Percentiles rank a stretch among this genome's conserved stretches.
These are phyloP conservation scores for Saxicola maurus DNA, from an alignment of 2,797 vertebrate species.

Conservation along the genomic window DNA sequence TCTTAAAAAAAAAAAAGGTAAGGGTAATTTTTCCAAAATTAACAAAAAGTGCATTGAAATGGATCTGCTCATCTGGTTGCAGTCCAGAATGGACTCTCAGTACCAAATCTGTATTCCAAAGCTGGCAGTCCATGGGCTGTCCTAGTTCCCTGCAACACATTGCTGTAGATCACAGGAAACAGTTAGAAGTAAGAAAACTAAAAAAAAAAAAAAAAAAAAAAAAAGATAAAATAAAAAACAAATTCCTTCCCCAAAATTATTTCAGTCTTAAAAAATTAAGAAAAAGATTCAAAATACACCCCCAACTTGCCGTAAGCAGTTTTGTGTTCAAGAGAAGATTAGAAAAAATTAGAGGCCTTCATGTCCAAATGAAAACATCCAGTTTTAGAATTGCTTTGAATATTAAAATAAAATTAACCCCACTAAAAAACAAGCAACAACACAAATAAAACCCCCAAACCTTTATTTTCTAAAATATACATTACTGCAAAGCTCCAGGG, in stretches of 20 bases:
- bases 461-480: not conserved
- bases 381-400: not conserved
- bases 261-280: not conserved
- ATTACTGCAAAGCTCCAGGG: slow-evolving; percentile 15
- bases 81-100: not conserved
- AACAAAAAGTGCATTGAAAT: slow-evolving; percentile 3
- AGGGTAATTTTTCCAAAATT: not conserved
- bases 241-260: not conserved
- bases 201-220: not conserved
- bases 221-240: not conserved
- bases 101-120: not conserved
- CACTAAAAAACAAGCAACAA: not conserved
- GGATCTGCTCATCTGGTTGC: not conserved
- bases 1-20: not conserved
- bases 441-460: slow-evolving; percentile 6
- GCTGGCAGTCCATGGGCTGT: not conserved
- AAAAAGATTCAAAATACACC: not conserved
- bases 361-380: not conserved
- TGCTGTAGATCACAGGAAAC: not conserved
- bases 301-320: not conserved
- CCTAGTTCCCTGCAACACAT: not conserved
- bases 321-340: not conserved
- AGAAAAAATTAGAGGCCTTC: not conserved
- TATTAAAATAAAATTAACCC: slow-evolving; percentile 5
- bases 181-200: not conserved